These are phyloP conservation scores for Platycercus adscitus DNA, from an alignment of 2,113 vertebrate species.

Conservation along the genomic window DNA sequence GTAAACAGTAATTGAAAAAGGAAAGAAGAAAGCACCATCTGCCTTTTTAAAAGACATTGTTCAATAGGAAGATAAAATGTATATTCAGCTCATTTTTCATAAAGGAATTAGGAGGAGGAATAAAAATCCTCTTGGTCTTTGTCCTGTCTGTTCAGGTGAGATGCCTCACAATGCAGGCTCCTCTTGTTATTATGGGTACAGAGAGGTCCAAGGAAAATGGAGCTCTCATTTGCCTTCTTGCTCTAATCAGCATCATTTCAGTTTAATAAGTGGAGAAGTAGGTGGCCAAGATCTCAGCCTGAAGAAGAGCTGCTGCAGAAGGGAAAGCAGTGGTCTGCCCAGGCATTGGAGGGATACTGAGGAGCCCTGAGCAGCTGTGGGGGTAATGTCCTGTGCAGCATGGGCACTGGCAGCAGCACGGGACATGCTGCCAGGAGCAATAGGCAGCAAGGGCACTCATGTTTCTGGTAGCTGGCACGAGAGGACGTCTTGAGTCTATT, in stretches of 20 bases:
- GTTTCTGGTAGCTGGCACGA: neutral
- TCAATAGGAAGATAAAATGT: neutral
- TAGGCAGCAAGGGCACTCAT: neutral
- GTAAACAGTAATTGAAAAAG: constrained; percentile 47
- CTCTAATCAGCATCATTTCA: neutral
- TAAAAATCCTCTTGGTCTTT: neutral
- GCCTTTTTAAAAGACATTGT: neutral
- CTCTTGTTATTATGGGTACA: neutral
- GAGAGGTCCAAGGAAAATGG: neutral
- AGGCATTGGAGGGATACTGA: neutral
- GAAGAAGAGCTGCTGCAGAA: neutral
- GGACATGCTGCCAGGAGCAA: neutral
- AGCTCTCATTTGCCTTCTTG: neutral
- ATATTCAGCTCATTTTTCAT: neutral
- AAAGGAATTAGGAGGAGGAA: neutral
- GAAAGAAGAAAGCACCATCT: neutral
- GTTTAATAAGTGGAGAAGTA: neutral
- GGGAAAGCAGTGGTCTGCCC: neutral
- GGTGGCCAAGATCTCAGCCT: neutral
- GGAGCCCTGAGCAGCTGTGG: neutral
- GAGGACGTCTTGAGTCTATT: neutral
- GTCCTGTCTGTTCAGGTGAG: neutral
- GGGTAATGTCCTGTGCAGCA: neutral
- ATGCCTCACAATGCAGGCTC: rapidly evolving
- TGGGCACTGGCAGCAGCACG: rapidly evolving